Conservation (phyloP, 2,113 vertebrate species). For the Isurus oxyrinchus region DNA sequence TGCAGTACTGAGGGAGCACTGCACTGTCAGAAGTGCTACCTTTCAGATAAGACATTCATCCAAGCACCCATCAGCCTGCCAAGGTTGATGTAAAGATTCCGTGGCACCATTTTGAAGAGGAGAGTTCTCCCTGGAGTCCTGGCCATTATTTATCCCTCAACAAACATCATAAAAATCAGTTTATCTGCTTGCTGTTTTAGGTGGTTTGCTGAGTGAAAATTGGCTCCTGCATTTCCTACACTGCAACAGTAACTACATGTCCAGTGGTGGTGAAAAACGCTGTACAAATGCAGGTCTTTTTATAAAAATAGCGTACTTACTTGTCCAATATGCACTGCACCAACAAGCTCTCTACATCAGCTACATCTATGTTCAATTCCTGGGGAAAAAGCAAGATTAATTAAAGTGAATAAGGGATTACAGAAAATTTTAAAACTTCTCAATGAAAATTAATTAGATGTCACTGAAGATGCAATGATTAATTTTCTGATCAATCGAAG, state of each 20-base stretch:
- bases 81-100: neutral
- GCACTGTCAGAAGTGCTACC: neutral
- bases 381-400: constrained; percentile 52
- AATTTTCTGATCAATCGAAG: neutral
- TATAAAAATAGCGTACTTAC: constrained; percentile 61
- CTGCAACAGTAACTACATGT: neutral
- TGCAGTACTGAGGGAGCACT: neutral
- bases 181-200: neutral
- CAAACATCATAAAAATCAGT: neutral
- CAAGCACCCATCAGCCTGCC: neutral
- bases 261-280: neutral
- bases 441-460: neutral
- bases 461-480: neutral
- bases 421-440: neutral
- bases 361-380: constrained; percentile 98
- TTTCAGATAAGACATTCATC: neutral
- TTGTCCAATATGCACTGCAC: constrained; percentile 99
- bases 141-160: neutral
- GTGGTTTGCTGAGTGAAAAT: neutral
- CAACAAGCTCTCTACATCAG: constrained; percentile 98
- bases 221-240: no score
- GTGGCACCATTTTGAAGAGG: neutral
- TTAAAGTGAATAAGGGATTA: neutral
- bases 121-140: neutral
- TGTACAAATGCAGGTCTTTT: neutral